A percentile compares a stretch with the other conserved stretches of the same genome.
These are phyloP conservation scores for Spilogale gracilis DNA, from an alignment of 2,113 vertebrate species.

Conservation along the genomic window DNA sequence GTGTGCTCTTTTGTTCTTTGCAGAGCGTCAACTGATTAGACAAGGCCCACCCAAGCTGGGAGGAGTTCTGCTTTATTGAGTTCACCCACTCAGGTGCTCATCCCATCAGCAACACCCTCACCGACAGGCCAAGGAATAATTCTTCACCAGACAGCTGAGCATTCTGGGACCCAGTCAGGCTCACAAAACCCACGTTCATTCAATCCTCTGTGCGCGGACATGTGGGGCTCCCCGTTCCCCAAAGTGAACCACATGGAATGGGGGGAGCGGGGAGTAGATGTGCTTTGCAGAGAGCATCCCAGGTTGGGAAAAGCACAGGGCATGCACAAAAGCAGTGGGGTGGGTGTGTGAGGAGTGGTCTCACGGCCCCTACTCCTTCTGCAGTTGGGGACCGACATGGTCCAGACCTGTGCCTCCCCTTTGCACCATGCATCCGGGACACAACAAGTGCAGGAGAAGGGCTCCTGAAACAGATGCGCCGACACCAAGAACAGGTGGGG, in stretches of 20 bases:
- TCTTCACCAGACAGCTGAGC: background rate
- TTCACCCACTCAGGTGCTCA: no score
- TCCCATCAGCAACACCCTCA: background rate
- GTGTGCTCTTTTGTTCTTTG: accelerated
- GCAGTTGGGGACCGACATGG: accelerated
- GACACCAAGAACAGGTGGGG: accelerated
- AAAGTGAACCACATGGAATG: accelerated
- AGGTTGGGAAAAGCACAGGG: background rate
- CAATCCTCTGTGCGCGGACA: accelerated
- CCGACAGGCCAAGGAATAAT: background rate
- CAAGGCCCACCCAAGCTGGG: background rate
- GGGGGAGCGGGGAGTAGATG: background rate
- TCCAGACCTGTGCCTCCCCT: no score
- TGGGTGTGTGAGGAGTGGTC: background rate
- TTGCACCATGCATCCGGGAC: accelerated
- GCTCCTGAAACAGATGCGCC: background rate
- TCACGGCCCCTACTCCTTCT: accelerated
- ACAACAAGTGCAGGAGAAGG: background rate
- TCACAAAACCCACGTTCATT: accelerated
- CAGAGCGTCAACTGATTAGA: background rate
- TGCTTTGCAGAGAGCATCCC: background rate
- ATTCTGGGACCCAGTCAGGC: accelerated
- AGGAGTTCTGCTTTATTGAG: no score
- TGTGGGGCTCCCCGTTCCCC: accelerated
- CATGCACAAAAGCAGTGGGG: no score